Evolutionary conservation across 1,140 invertebrate genomes (phyloP).

Genomic region (Watersipora subatra): DNA sequence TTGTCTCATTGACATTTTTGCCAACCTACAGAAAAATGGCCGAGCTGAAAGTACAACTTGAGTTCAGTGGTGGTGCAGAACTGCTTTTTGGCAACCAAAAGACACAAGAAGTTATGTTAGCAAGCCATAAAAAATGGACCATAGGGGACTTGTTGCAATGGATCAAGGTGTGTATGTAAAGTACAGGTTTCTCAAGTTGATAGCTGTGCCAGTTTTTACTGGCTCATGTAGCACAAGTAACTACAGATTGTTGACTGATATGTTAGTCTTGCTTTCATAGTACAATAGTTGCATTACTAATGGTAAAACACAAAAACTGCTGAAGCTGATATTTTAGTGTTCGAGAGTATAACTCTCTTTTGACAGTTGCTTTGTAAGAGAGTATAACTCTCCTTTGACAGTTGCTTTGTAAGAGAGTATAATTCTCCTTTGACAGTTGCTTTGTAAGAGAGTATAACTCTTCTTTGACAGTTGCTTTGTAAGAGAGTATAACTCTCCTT

Average conservation of each 20-base stretch:
- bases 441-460: no score
- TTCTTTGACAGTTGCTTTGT: no score
- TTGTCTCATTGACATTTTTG: no score
- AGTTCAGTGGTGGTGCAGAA: conserved; percentile 2
- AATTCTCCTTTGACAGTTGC: no score
- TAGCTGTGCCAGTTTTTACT: background rate
- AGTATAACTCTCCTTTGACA: no score
- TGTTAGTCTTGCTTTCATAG: background rate
- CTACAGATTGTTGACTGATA: background rate
- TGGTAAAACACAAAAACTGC: background rate
- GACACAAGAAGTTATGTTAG: background rate
- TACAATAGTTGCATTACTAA: background rate
- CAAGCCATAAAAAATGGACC: background rate
- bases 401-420: no score
- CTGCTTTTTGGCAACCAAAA: background rate
- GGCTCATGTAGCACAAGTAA: background rate
- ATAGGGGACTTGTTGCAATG: background rate
- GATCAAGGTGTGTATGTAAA: background rate
- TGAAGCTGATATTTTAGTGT: background rate
- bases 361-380: no score
- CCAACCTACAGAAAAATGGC: no score
- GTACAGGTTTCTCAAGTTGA: background rate
- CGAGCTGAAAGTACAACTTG: no score
- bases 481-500: no score
- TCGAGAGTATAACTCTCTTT: background rate